phyloP scores from a whole-genome alignment of 2,113 vertebrate genomes.

The Sciurus niger region DNA sequence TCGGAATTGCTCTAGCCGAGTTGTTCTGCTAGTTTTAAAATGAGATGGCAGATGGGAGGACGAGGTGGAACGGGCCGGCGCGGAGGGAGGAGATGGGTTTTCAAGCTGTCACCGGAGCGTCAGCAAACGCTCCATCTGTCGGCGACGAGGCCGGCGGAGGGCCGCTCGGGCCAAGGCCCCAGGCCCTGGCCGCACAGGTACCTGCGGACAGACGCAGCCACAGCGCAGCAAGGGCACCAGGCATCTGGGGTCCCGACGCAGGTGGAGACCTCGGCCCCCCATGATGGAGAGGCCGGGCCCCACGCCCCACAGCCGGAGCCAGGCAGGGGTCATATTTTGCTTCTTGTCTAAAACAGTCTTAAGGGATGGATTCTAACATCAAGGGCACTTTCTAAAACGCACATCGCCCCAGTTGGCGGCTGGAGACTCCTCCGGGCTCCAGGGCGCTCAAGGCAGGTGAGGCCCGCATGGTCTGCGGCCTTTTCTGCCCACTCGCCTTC shows the following conservation, averaged over 20 bases:
- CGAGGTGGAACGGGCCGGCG: constrained; percentile 89
- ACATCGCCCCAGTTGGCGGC: not conserved
- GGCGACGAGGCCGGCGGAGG: constrained; percentile 77
- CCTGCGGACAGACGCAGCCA: not conserved
- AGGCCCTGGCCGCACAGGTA: accelerated
- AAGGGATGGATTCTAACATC: not conserved
- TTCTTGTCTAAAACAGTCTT: constrained; percentile 29
- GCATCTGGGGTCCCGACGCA: not conserved
- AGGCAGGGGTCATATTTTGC: not conserved
- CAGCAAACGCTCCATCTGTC: constrained; percentile 93
- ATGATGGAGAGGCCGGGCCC: not conserved
- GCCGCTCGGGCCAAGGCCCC: not conserved
- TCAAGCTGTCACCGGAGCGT: constrained; percentile 92
- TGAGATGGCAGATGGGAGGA: constrained; percentile 92
- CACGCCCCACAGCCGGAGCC: not conserved
- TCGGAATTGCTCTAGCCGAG: constrained; percentile 91
- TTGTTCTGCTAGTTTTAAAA: constrained; percentile 93
- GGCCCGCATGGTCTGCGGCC: not conserved
- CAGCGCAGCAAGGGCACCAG: not conserved
- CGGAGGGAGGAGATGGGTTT: constrained; percentile 91
- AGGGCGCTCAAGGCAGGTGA: not conserved
- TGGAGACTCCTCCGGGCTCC: not conserved
- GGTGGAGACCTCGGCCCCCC: not conserved
- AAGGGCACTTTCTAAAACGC: not conserved
- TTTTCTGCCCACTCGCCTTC: accelerated